Percentiles rank a stretch among this genome's conserved stretches.
Evolutionary conservation across 2,113 vertebrate genomes (phyloP).

Genomic region (Apteryx owenii): DNA sequence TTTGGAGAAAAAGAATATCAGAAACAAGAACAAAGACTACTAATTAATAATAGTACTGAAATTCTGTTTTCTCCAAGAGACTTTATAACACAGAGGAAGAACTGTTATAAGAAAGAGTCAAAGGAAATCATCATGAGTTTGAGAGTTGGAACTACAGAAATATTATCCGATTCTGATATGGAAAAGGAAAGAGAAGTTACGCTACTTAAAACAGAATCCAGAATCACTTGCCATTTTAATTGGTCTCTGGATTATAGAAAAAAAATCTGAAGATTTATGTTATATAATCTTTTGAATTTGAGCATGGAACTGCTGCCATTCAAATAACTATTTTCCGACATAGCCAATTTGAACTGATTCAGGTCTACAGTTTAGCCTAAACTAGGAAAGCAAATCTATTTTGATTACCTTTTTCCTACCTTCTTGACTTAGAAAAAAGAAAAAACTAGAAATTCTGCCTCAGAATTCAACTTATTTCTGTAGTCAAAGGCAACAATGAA

Average conservation of each 20-base stretch:
- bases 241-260: not conserved
- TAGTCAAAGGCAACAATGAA: not conserved
- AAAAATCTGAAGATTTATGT: not conserved
- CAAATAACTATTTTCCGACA: not conserved
- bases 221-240: fast-evolving
- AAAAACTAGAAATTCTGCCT: not conserved
- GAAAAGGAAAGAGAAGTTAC: not conserved
- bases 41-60: not conserved
- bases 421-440: not conserved
- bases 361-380: not conserved
- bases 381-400: not conserved
- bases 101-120: not conserved
- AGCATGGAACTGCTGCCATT: not conserved
- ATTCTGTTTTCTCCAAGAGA: not conserved
- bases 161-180: not conserved
- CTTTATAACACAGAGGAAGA: not conserved
- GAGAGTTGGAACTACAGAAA: not conserved
- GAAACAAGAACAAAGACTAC: not conserved
- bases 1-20: not conserved
- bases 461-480: not conserved
- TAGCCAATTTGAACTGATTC: not conserved
- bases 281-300: not conserved
- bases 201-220: not conserved
- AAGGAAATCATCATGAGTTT: not conserved
- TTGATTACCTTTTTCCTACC: not conserved